phyloP scores from a whole-genome alignment of 2,113 vertebrate species.

The Fregata magnificens region DNA sequence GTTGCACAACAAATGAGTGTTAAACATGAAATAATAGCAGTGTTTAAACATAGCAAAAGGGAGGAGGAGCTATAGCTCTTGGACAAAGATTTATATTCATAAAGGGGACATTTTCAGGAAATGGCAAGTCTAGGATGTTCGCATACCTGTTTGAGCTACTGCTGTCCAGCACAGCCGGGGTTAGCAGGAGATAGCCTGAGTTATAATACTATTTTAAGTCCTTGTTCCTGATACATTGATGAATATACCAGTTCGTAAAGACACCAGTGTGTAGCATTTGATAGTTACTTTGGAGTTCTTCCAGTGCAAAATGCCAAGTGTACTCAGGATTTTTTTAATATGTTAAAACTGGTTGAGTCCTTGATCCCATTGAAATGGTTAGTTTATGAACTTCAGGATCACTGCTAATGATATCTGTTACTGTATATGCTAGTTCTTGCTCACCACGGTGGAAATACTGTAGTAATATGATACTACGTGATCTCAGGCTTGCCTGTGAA shows the following conservation, averaged over 20 bases:
- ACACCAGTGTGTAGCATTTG: neutral
- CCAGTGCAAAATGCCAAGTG: neutral
- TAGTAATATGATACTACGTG: accelerated
- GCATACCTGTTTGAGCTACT: neutral
- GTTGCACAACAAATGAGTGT: neutral
- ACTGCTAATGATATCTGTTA: neutral
- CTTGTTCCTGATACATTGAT: neutral
- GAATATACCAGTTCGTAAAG: neutral
- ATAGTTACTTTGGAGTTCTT: neutral
- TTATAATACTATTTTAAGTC: neutral
- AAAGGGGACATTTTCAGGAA: neutral
- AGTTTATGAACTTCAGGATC: neutral
- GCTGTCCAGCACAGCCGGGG: accelerated
- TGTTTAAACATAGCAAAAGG: neutral
- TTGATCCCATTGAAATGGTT: neutral
- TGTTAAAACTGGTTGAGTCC: neutral
- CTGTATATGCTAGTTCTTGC: neutral
- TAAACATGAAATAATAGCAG: neutral
- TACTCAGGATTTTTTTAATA: neutral
- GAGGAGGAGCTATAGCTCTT: neutral
- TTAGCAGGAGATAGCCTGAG: neutral
- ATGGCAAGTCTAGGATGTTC: neutral
- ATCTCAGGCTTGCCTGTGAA: neutral
- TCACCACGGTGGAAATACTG: neutral
- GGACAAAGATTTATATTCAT: neutral